These are phyloP conservation scores for Reinhardtius hippoglossoides DNA, from an alignment of 2,113 vertebrate genomes.

Conservation along the genomic window DNA sequence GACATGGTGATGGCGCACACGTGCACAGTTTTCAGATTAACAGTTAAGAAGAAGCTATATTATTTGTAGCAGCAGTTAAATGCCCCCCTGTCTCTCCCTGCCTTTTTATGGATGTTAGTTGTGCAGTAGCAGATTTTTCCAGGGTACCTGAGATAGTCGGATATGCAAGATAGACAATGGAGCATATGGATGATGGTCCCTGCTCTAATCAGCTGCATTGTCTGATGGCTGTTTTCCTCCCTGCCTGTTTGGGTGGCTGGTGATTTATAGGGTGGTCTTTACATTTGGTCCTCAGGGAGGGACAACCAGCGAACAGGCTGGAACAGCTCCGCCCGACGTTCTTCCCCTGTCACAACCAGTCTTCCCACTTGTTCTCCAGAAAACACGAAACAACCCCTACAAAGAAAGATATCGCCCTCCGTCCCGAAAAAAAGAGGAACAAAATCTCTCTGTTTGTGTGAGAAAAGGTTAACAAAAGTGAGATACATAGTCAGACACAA, in stretches of 20 bases:
- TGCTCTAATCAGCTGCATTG: slow-evolving; percentile 68
- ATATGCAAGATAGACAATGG: slow-evolving; percentile 38
- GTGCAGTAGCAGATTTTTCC: slow-evolving; percentile 31
- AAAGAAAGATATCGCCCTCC: slow-evolving; percentile 35
- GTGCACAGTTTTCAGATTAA: slow-evolving; percentile 46
- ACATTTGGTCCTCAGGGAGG: slow-evolving; percentile 55
- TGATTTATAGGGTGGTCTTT: slow-evolving; percentile 74
- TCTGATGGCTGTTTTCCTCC: slow-evolving; percentile 60
- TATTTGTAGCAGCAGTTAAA: slow-evolving; percentile 20
- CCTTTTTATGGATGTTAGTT: slow-evolving; percentile 22
- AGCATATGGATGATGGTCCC: slow-evolving; percentile 42
- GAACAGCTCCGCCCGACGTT: slow-evolving; percentile 62
- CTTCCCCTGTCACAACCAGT: slow-evolving; percentile 59
- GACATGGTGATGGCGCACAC: slow-evolving; percentile 35
- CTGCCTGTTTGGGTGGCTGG: slow-evolving; percentile 61
- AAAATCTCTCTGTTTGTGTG: slow-evolving; percentile 41
- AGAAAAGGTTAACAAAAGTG: slow-evolving; percentile 68
- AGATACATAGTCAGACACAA: slow-evolving; percentile 60
- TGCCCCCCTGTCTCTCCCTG: background rate
- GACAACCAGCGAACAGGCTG: slow-evolving; percentile 47
- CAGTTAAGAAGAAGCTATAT: slow-evolving; percentile 42
- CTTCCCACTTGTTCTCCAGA: slow-evolving; percentile 56
- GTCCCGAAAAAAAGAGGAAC: slow-evolving; percentile 4
- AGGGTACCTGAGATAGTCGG: slow-evolving; percentile 31
- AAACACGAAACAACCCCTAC: slow-evolving; percentile 42